Evolutionary conservation across 1,140 invertebrate species (phyloP).

Genomic region (Aphelenchoides avenae): DNA sequence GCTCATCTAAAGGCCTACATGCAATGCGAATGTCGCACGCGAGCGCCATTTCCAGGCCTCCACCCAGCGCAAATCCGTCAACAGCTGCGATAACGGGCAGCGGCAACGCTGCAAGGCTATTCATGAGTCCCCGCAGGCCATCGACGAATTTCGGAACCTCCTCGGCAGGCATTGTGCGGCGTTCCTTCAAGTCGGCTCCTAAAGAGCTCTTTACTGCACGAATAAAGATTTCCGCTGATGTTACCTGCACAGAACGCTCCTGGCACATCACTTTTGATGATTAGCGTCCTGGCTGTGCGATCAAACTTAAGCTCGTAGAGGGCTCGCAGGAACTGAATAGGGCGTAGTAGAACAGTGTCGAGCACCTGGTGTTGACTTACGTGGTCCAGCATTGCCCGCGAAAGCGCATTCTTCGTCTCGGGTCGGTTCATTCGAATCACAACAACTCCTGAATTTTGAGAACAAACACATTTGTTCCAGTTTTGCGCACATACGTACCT

Average conservation of each 20-base stretch:
- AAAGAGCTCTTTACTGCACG: neutral
- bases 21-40: conserved; percentile 86
- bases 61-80: conserved; percentile 87
- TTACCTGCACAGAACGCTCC: conserved; percentile 76
- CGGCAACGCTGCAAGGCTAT: conserved; percentile 74
- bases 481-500: too few species aligned
- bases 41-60: conserved; percentile 86
- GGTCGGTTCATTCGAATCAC: conserved; percentile 29
- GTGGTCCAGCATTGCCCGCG: conserved; percentile 13
- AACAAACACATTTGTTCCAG: too few species aligned
- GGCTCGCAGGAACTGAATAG: conserved; percentile 61
- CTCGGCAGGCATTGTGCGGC: conserved; percentile 72
- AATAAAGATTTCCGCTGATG: conserved; percentile 2
- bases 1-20: conserved; percentile 52
- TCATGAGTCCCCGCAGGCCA: conserved; percentile 65
- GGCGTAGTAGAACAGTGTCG: neutral
- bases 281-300: conserved; percentile 72
- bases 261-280: conserved; percentile 79
- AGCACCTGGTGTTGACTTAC: conserved; percentile 8
- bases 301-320: conserved; percentile 72
- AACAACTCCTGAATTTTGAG: conserved; percentile 30
- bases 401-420: conserved; percentile 35
- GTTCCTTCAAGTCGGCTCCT: conserved; percentile 89
- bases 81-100: conserved; percentile 89
- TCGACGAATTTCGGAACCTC: conserved; percentile 68